These are phyloP conservation scores for Teleiodes luculella DNA, from an alignment of 2,888 invertebrate species.

Conservation along the genomic window DNA sequence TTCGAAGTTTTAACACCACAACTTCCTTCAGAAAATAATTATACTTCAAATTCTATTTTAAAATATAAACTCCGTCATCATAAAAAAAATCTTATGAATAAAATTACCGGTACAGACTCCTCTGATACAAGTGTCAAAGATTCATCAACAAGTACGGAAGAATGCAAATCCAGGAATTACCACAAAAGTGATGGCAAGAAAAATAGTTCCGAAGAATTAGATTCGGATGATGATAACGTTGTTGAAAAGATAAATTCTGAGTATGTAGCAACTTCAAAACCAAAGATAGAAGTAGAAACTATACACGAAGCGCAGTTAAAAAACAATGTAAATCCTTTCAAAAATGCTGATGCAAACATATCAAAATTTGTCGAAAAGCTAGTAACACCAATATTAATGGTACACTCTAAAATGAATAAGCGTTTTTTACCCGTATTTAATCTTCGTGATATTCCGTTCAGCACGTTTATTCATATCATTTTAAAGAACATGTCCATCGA, in stretches of 20 bases:
- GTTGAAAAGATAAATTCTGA: constrained; percentile 34
- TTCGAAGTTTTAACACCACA: background rate
- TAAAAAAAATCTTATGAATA: constrained; percentile 22
- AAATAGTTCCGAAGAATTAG: background rate
- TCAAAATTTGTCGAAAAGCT: constrained; percentile 68
- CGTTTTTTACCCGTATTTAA: constrained; percentile 46
- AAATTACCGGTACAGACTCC: constrained; percentile 20
- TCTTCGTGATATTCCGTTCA: constrained; percentile 55
- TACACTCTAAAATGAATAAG: constrained; percentile 58
- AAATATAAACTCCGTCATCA: constrained; percentile 28
- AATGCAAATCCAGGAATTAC: constrained; percentile 20
- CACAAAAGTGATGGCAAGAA: background rate
- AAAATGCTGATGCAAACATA: constrained; percentile 50
- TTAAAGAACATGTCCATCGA: constrained; percentile 52
- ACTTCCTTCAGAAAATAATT: background rate
- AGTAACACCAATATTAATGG: constrained; percentile 58
- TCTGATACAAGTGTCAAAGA: constrained; percentile 37
- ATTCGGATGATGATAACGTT: constrained; percentile 41
- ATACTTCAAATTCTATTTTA: constrained; percentile 23
- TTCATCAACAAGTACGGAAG: constrained; percentile 27
- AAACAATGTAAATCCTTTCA: constrained; percentile 58
- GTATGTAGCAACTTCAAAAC: constrained; percentile 20
- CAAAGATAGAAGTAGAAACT: constrained; percentile 4
- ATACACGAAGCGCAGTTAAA: constrained; percentile 12
- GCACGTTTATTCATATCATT: constrained; percentile 42